These are phyloP conservation scores for Drosophila melanocephala DNA, from an alignment of 2,888 invertebrate species.

Conservation along the genomic window DNA sequence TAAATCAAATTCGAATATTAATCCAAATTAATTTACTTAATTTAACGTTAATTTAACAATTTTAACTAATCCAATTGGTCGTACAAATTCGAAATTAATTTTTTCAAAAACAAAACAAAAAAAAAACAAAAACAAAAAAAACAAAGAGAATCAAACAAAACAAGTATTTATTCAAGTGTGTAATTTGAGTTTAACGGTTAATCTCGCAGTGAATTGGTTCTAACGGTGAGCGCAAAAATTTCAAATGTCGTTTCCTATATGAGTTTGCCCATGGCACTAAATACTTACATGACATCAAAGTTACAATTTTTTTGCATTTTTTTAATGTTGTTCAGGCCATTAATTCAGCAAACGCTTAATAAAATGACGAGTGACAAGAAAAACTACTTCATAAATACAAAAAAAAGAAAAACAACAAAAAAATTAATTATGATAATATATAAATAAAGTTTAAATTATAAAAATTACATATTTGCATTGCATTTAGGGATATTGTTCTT, in stretches of 20 bases:
- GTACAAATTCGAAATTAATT: neutral
- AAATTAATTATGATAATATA: constrained; percentile 12
- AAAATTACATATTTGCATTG: constrained; percentile 10
- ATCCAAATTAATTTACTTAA: neutral
- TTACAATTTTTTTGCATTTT: constrained; percentile 26
- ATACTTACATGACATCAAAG: constrained; percentile 17
- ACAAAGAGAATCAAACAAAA: neutral
- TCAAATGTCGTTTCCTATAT: constrained; percentile 35
- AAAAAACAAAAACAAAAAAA: neutral
- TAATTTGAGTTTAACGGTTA: constrained; percentile 50
- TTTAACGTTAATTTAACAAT: neutral
- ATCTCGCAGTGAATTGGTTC: constrained; percentile 39
- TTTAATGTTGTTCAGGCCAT: constrained; percentile 13
- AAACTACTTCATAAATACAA: constrained; percentile 9
- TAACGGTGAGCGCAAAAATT: constrained; percentile 55
- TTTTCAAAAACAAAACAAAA: neutral
- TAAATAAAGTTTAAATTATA: neutral
- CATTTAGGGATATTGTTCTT: neutral
- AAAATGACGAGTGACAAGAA: constrained; percentile 40
- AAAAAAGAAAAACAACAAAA: constrained; percentile 8
- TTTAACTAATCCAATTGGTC: neutral
- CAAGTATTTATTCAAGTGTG: constrained; percentile 28
- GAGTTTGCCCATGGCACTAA: constrained; percentile 7
- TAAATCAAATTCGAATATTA: neutral
- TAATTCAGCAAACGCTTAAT: constrained; percentile 15